Evolutionary conservation across 1,140 invertebrate genomes (phyloP).

Genomic region (Drosophila triauraria): DNA sequence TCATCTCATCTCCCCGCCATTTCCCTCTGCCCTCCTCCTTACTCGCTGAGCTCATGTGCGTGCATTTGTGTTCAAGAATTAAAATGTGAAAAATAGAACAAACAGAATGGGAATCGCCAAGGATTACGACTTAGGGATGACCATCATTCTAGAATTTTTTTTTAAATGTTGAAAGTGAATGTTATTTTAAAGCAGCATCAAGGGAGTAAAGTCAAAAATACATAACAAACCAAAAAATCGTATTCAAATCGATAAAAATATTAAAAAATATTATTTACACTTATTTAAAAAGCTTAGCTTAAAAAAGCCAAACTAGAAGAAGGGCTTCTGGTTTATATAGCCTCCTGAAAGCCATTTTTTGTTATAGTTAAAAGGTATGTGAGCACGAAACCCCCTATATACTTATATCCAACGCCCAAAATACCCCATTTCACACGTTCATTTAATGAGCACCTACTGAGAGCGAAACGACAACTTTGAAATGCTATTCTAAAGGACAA

Average conservation of each 20-base stretch:
- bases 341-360: too few relatives aligned
- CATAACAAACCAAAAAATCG: not conserved
- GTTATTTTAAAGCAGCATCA: too few relatives aligned
- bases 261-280: too few relatives aligned
- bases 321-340: too few relatives aligned
- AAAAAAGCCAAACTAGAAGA: too few relatives aligned
- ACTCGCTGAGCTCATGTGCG: conserved; percentile 50
- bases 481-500: conserved; percentile 65
- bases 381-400: too few relatives aligned
- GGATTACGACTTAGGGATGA: conserved; percentile 11
- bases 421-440: not conserved
- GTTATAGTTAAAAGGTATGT: too few relatives aligned
- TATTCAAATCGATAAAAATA: not conserved
- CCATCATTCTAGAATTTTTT: not conserved
- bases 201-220: too few relatives aligned
- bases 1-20: conserved; percentile 43
- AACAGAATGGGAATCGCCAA: not conserved
- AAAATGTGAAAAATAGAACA: conserved; percentile 67
- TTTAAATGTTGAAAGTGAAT: not conserved
- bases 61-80: conserved; percentile 74
- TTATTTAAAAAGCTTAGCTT: too few relatives aligned
- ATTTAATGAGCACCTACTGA: conserved; percentile 13
- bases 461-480: conserved; percentile 44
- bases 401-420: not conserved
- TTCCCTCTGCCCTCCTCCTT: not conserved